Base-by-base conservation (phyloP, 2,888 invertebrate species). In the Metallyticus violacea region DNA sequence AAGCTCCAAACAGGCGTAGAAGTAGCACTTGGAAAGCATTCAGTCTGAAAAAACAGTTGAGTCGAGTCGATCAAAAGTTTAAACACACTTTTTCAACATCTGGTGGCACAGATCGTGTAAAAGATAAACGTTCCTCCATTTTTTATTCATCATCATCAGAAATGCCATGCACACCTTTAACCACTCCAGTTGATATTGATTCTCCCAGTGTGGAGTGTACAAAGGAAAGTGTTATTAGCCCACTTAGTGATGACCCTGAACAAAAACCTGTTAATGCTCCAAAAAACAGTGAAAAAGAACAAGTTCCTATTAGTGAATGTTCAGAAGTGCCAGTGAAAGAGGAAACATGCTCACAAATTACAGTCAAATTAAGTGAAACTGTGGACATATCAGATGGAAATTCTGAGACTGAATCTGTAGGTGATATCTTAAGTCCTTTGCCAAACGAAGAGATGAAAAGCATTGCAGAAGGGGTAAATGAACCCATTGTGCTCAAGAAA, bases 11-110 rank as follows among this genome's bases (percentile, higher is more conserved):
- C 6, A 86, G 87, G n/a, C 84, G 87, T 82, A 88, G 85, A 77
- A 89, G 89, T 85, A 88, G 90, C 84, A 90, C 91, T 87, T 96
- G 96, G 96, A 96, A 96, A 92, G 94, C 94, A 88, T 96, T 96
- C 93, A 96, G 95, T 91, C 93, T 97, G 88, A 97, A 97, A 92
- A 94, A 96, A 89, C 96, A 97, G 92, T 93, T 97, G 89, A 96
- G 96, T 88, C 96, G 94, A 92, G 97, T 96, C 89, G 96, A 96
- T 91, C 93, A 95, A 90, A 96, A 95, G 91, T 92, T 95, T 88
- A 95, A 95, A 91, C 95, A 95, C 90, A 95, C 94, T 81, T 94
- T 89, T 85, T 94, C 92, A 40, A 25, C 81, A 9, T n/a, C 6
- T 81, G 27, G 30, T 26, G 25, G 15, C 26, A 83, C 28, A 25